A percentile compares a stretch with the other conserved stretches of the same genome.
These are phyloP conservation scores for Hyles euphorbiae DNA, from an alignment of 1,140 invertebrate species.

Conservation along the genomic window DNA sequence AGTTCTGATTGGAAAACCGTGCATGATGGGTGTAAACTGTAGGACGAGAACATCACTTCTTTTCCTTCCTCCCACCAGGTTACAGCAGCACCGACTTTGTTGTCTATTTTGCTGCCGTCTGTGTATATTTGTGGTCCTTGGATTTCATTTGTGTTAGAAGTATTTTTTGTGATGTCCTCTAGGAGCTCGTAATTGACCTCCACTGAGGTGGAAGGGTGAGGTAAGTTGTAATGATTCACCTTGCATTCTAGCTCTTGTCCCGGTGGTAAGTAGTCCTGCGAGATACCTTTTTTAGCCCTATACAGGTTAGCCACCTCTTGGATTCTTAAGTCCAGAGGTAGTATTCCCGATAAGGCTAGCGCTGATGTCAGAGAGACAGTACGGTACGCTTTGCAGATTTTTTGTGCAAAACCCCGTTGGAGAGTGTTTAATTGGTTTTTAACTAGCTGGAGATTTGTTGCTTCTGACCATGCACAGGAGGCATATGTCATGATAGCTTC, in stretches of 20 bases:
- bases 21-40: constrained; percentile 18
- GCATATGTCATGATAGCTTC: constrained; percentile 4
- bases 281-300: constrained; percentile 15
- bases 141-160: neutral
- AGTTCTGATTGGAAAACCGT: constrained; percentile 36
- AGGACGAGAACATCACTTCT: constrained; percentile 15
- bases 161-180: constrained; percentile 10
- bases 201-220: constrained; percentile 7
- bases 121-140: constrained; percentile 26
- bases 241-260: constrained; percentile 2
- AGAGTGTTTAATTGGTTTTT: neutral
- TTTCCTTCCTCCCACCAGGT: constrained; percentile 23
- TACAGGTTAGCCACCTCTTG: constrained; percentile 19
- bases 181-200: constrained; percentile 11
- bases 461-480: neutral
- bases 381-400: constrained; percentile 19
- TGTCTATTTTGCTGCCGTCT: constrained; percentile 27
- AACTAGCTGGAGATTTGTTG: neutral
- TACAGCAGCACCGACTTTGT: constrained; percentile 26
- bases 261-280: constrained; percentile 13
- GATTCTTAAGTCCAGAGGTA: constrained; percentile 23
- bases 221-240: neutral
- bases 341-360: constrained; percentile 14
- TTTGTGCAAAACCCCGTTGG: constrained; percentile 22
- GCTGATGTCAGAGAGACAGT: constrained; percentile 19